phyloP scores from a whole-genome alignment of 1,140 invertebrate genomes.

The Globodera rostochiensis region DNA sequence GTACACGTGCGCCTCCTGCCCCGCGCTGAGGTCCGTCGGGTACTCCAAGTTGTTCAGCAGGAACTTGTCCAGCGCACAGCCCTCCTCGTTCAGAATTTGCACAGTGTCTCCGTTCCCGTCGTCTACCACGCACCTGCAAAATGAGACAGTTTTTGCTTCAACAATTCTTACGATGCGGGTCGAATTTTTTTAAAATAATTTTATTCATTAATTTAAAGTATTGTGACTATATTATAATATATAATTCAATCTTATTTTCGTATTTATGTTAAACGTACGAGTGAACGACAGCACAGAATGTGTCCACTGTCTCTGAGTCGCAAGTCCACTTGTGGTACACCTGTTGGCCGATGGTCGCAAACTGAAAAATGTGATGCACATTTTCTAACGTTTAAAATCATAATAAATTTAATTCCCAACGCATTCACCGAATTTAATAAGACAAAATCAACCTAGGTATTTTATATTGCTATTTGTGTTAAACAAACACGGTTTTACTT shows the following conservation, averaged over 20 bases:
- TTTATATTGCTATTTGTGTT: no score
- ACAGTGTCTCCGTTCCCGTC: conserved; percentile 65
- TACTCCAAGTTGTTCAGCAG: conserved; percentile 65
- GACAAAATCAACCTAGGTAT: no score
- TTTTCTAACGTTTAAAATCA: no score
- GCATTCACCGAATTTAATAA: no score
- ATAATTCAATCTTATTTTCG: no score
- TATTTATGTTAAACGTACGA: conserved; percentile 45
- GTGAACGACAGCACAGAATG: conserved; percentile 65
- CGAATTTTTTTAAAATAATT: no score
- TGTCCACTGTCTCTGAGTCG: conserved; percentile 64
- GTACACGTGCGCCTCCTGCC: conserved; percentile 66
- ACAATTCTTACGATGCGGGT: no score
- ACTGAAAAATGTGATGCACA: conserved; percentile 34
- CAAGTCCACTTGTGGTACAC: conserved; percentile 66
- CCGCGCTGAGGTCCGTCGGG: conserved; percentile 62
- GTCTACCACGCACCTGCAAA: conserved; percentile 54
- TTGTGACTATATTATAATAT: no score
- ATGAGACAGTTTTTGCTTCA: background rate
- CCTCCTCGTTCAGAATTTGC: conserved; percentile 64
- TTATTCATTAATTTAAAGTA: no score
- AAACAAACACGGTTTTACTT: no score
- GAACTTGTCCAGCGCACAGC: conserved; percentile 64
- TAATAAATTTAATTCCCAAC: no score
- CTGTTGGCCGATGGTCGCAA: conserved; percentile 65